Conservation (phyloP, 2,888 invertebrate species). For the Tiliacea aurago region DNA sequence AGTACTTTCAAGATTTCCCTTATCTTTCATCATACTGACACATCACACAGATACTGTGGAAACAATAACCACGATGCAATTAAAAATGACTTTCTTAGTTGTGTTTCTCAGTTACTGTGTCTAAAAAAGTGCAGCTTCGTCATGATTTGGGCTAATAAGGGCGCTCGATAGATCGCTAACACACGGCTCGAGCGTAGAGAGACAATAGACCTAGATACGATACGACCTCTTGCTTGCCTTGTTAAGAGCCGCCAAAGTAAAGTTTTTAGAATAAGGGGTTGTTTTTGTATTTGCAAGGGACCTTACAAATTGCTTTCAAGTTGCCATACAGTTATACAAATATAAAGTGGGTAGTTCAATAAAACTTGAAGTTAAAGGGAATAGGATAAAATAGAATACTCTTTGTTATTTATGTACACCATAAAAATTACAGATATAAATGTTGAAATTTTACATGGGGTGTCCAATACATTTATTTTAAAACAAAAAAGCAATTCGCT, state of each 20-base stretch:
- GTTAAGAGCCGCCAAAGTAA: slow-evolving; percentile 27
- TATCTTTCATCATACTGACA: too few relatives aligned
- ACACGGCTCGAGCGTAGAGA: slow-evolving; percentile 43
- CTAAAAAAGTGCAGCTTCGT: slow-evolving; percentile 28
- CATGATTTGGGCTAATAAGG: slow-evolving; percentile 45
- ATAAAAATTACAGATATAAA: too few relatives aligned
- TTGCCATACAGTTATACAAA: not conserved
- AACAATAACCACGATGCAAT: not conserved
- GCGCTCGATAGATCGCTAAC: slow-evolving; percentile 62
- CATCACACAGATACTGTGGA: too few relatives aligned
- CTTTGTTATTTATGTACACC: too few relatives aligned
- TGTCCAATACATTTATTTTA: too few relatives aligned
- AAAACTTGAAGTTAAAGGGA: too few relatives aligned
- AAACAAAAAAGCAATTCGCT: too few relatives aligned
- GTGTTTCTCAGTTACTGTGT: not conserved
- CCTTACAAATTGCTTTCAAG: not conserved
- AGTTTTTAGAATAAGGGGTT: slow-evolving; percentile 1
- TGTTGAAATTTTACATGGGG: too few relatives aligned
- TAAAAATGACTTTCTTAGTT: not conserved
- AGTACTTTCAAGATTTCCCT: too few relatives aligned
- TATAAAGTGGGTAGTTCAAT: too few relatives aligned
- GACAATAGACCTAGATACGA: slow-evolving; percentile 61
- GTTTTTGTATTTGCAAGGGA: not conserved
- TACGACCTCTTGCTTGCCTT: slow-evolving; percentile 35
- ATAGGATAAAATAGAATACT: too few relatives aligned